Base-by-base conservation (phyloP, 2,113 vertebrate species). In the Phocoena sinus region DNA sequence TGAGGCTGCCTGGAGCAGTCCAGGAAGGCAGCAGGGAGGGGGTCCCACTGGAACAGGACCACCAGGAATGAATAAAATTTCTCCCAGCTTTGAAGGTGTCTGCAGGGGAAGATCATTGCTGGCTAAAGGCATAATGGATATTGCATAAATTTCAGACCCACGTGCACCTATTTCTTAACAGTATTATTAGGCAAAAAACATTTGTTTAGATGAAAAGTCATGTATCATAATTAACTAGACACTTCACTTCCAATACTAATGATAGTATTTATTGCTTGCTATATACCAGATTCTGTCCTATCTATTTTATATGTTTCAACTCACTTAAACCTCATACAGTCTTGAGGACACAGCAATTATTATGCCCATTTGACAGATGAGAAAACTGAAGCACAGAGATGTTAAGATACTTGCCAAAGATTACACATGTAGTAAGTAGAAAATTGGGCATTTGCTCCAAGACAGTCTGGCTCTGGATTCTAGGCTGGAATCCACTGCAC, bases 311-410 rank as follows among this genome's bases (percentile, higher is more conserved):
- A 13, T 38, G 12, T 82, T 83, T 85, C 82, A 70, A 26, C 13
- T 80, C 44, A n/a, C 56, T 65, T 56, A 56, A 81, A n/a, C 74
- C 44, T 36, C 36, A 36, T 31, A 53, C 8, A 25, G 12, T 67
- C 31, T 53, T 77, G 56, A 96, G 31, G 41, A 62, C 41, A 12
- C 74, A 41, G 20, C n/a, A 47, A 21, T 60, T 93, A 47, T 87
- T 94, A 96, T n/a, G 63, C 47, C 81, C 93, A 88, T 68, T 95
- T 97, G n/a, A 85, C 28, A 86, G 96, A 88, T 68, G 88, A 89
- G 53, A 91, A 95, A 89, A 85, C 58, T 17, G 47, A 94, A 91
- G 74, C 41, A 73, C 47, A 23, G 76, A 94, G 47, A 91, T 74
- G 74, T 56, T 81, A 67, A 89, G n/a, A 77, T 47, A 81, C 31